Base-by-base conservation (phyloP, 2,113 vertebrate species). In the Aleadryas rufinucha region DNA sequence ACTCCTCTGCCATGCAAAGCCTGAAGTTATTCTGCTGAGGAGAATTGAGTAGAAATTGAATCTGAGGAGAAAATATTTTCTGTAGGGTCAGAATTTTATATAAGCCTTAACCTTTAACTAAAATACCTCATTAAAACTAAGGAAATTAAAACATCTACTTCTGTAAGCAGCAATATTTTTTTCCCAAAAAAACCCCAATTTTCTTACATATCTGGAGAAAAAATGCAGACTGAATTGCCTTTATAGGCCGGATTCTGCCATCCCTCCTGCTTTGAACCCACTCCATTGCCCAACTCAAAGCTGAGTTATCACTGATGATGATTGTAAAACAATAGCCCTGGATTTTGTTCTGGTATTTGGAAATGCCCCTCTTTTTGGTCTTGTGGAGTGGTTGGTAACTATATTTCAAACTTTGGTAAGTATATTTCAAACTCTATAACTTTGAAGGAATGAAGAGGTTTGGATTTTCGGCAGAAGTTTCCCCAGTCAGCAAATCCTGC, bases 181-280 rank as follows among this genome's bases (percentile, higher is more conserved):
- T 1, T 0, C 3, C 7, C 3, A 1, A 4, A 30, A 24, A 59
- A 26, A 0, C 2, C 1, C 3, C 9, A 13, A 42, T 53, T 86
- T 75, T 27, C 16, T 71, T 92, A 41, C 1, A 6, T 39, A 16
- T 42, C 18, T 53, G 42, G 41, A 68, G 26, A 28, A 72, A 68
- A 86, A 54, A 61, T 13, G 10, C 16, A 75, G 42, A 37, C 12
- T 81, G 30, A 11, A 50, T 85, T 83, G 33, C 33, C 28, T 26
- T 57, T 47, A 21, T 31, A 22, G 20, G 37, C 10, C 4, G 15
- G 44, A 56, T 76, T 82, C 80, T 89, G 64, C 28, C 47, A 60
- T 37, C 9, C 5, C 9, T 90, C 21, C n/a, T 86, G 13, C 30
- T 17, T 7, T 49, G 33, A 87, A 44, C 12, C 13, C 37, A 31